Evolutionary conservation across 2,113 vertebrate genomes (phyloP), one percentile per base, ranked within the genome.

Genomic region (Eulacestoma nigropectus): DNA sequence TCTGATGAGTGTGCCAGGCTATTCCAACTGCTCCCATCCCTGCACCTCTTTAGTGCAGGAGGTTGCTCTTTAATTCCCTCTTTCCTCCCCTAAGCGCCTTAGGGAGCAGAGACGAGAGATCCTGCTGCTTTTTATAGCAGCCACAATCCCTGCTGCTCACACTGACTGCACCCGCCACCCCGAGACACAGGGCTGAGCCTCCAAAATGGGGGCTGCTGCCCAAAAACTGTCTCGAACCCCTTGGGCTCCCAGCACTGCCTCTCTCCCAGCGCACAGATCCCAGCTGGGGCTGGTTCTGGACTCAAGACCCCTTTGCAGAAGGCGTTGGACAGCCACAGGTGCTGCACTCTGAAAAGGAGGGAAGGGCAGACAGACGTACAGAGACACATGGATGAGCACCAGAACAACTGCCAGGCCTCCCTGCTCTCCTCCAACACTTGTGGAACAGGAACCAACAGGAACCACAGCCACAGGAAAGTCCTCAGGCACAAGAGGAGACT

Each of bases 71-170:
- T 92, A 97, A 95, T 87, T 65, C 57, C 79, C n/a, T 87, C 77
- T 93, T 95, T 95, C 84, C 93, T 95, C 53, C 39, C 55, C 50
- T 95, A 97, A 96, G 84, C 95, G 9, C 92, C 84, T 97, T 96
- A 96, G 70, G 84, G 52, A 90, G 76, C 76, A 83, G 39, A 32
- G 42, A n/a, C 0, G 3, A 81, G 83, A 92, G 81, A 83, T 79
- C 83, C 82, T 25, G 21, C 16, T 76, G 91, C 94, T 96, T 95
- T 97, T 96, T 96, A 93, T 95, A 95, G 94, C 85, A 93, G 72
- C 50, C 3, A 0, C 97, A 96, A 97, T 97, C 95, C 88, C 57
- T 2, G 6, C 55, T 46, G 64, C 60, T 89, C 74, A 69, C 74
- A 33, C 42, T 1, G 16, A 49, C 80, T 73, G 75, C 9, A 13